These are phyloP conservation scores for Gymnoscopelus microlampas DNA, from an alignment of 2,797 vertebrate species.

Conservation along the genomic window DNA sequence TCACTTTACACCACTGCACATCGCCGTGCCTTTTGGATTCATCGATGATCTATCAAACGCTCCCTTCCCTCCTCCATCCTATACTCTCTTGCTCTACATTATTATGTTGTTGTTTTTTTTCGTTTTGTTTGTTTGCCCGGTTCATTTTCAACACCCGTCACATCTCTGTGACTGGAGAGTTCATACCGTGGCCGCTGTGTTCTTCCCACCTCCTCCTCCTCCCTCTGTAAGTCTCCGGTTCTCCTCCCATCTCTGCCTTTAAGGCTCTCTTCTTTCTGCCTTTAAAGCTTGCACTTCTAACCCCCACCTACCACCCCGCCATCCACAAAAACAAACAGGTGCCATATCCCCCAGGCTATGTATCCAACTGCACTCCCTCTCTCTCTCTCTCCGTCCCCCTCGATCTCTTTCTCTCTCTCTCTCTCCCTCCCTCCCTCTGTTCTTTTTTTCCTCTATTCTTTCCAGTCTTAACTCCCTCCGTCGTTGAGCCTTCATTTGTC, in stretches of 20 bases:
- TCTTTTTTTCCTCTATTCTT: background rate
- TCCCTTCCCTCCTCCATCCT: constrained; percentile 15
- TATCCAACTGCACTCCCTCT: background rate
- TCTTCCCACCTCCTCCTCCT: background rate
- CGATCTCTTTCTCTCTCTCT: background rate
- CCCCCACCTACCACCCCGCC: background rate
- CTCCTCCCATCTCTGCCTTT: background rate
- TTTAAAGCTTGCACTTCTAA: background rate
- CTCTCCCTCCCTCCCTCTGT: constrained; percentile 1
- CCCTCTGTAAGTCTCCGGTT: background rate
- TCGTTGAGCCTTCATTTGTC: constrained; percentile 27
- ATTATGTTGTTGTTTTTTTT: constrained; percentile 1
- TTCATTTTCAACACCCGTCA: constrained; percentile 37
- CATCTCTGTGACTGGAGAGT: background rate
- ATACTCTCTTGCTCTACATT: constrained; percentile 34
- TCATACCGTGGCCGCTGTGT: background rate
- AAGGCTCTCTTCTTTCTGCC: background rate
- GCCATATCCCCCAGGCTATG: constrained; percentile 4
- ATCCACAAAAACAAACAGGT: constrained; percentile 15
- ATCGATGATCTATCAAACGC: constrained; percentile 15
- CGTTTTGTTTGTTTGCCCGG: constrained; percentile 12
- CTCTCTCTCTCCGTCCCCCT: background rate
- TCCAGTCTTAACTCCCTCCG: constrained; percentile 9
- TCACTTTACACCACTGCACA: too few species aligned
- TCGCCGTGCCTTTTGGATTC: too few species aligned